Conservation (phyloP, 2,888 invertebrate species). For the Microchrysa polita region DNA sequence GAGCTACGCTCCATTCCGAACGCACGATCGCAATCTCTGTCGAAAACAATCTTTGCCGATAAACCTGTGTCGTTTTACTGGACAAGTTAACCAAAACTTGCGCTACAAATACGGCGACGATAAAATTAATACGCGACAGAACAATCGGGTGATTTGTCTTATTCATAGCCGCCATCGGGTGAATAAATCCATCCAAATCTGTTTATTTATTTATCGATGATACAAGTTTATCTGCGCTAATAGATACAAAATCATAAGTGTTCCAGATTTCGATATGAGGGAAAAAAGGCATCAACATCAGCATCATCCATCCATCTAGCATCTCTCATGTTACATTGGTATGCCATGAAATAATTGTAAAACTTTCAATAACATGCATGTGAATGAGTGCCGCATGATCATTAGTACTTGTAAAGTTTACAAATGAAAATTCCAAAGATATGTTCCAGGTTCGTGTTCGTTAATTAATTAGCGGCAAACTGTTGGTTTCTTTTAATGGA, state of each 20-base stretch:
- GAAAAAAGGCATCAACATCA: background rate
- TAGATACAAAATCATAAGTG: slow-evolving; percentile 1
- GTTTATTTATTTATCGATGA: background rate
- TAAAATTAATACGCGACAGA: slow-evolving; percentile 2
- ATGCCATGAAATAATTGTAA: slow-evolving; percentile 16
- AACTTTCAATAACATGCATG: slow-evolving; percentile 19
- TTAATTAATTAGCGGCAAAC: slow-evolving; percentile 40
- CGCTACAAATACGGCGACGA: background rate
- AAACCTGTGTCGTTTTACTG: slow-evolving; percentile 17
- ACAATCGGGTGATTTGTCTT: slow-evolving; percentile 42
- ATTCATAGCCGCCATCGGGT: slow-evolving; percentile 18
- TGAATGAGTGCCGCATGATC: slow-evolving; percentile 28
- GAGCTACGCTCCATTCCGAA: background rate
- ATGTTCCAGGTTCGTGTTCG: background rate
- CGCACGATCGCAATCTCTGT: background rate
- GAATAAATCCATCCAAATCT: slow-evolving; percentile 28
- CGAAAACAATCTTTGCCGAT: slow-evolving; percentile 1
- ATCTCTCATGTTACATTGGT: too few relatives aligned
- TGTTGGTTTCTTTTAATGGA: slow-evolving; percentile 32
- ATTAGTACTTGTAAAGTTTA: slow-evolving; percentile 35
- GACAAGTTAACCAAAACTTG: too few relatives aligned
- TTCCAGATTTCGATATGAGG: slow-evolving; percentile 11
- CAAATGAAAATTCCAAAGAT: slow-evolving; percentile 17
- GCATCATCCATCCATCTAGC: background rate
- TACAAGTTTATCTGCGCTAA: background rate